Evolutionary conservation across 2,797 vertebrate genomes (phyloP).

Genomic region (Hydrolagus colliei): DNA sequence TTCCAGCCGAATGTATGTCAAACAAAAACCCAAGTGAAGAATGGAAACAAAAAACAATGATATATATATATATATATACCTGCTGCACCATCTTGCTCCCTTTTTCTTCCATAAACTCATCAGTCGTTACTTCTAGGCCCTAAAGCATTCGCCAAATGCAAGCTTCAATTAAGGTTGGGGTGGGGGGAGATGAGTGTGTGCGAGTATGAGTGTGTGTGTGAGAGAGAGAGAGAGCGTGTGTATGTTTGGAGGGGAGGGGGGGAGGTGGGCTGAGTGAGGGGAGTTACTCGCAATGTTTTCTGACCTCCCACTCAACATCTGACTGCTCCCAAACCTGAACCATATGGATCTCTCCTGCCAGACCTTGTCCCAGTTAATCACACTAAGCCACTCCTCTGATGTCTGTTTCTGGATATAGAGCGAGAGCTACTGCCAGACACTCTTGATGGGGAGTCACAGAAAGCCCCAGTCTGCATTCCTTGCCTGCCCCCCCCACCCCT

Average conservation of each 20-base stretch:
- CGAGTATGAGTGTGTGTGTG: slow-evolving; percentile 40
- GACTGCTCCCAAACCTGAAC: slow-evolving; percentile 56
- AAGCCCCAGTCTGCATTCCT: slow-evolving; percentile 38
- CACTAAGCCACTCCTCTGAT: slow-evolving; percentile 56
- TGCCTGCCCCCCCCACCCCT: no score
- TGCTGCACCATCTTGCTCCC: slow-evolving; percentile 75
- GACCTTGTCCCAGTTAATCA: slow-evolving; percentile 55
- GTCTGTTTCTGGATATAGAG: slow-evolving; percentile 44
- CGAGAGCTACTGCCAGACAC: slow-evolving; percentile 27
- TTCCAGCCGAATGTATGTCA: no score
- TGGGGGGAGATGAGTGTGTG: slow-evolving; percentile 39
- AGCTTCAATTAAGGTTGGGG: slow-evolving; percentile 64
- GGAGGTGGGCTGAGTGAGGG: slow-evolving; percentile 51
- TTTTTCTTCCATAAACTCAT: slow-evolving; percentile 71
- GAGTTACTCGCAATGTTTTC: slow-evolving; percentile 52
- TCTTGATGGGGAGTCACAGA: background rate
- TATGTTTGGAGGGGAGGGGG: slow-evolving; percentile 35
- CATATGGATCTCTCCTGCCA: slow-evolving; percentile 52
- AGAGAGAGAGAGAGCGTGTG: slow-evolving; percentile 39
- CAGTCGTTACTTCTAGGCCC: slow-evolving; percentile 70
- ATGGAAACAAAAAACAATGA: no score
- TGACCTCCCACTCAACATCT: slow-evolving; percentile 60
- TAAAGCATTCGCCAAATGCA: slow-evolving; percentile 69
- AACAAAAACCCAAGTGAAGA: no score
- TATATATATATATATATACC: no score